Conservation (phyloP, 2,797 vertebrate genomes). For the Sebastes matsubarae region DNA sequence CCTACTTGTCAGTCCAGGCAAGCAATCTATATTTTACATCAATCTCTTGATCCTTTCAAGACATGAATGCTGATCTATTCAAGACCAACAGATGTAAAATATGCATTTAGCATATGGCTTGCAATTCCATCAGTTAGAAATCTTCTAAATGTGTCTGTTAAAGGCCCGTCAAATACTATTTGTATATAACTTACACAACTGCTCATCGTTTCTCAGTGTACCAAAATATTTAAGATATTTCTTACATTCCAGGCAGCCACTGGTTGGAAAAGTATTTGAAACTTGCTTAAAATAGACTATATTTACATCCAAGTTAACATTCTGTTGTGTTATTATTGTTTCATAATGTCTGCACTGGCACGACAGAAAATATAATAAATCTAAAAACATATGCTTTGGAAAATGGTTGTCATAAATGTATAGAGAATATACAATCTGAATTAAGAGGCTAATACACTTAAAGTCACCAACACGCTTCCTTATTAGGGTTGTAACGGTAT, state of each 20-base stretch:
- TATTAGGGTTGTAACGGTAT: neutral
- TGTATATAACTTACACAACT: neutral
- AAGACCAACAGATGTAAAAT: slow-evolving; percentile 29
- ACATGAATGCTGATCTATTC: slow-evolving; percentile 10
- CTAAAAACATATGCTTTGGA: neutral
- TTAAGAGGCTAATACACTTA: neutral
- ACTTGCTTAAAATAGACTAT: neutral
- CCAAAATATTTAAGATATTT: neutral
- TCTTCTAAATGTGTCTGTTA: neutral
- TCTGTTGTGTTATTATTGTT: too few relatives aligned
- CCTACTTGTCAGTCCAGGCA: slow-evolving; percentile 11
- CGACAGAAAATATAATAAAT: neutral
- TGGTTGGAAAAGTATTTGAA: neutral
- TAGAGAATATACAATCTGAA: neutral
- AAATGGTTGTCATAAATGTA: neutral
- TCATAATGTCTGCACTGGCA: too few relatives aligned
- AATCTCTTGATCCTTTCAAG: slow-evolving; percentile 18
- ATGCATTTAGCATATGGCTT: neutral
- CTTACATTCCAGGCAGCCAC: neutral
- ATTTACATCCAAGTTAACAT: too few relatives aligned
- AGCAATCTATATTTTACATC: slow-evolving; percentile 35
- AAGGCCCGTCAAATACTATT: neutral
- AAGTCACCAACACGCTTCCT: neutral
- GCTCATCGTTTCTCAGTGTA: neutral
- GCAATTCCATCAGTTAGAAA: neutral